Conservation (phyloP, 2,113 vertebrate species). For the Beaufortia kweichowensis region DNA sequence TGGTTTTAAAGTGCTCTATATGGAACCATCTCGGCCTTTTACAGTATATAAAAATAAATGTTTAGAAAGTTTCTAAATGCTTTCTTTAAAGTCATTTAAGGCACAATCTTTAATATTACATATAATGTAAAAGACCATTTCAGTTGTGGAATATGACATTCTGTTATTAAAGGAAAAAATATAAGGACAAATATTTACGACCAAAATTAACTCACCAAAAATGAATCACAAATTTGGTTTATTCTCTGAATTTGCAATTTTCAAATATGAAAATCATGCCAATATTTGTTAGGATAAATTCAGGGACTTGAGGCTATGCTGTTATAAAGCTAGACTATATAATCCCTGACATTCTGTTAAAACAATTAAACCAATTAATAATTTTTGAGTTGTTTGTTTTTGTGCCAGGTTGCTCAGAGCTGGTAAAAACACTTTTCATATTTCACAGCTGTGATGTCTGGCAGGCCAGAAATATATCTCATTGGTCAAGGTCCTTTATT, state of each 20-base stretch:
- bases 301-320: conserved; percentile 37
- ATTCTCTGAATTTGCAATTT: neutral
- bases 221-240: neutral
- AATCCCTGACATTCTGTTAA: neutral
- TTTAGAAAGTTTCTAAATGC: conserved; percentile 14
- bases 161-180: neutral
- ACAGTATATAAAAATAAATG: neutral
- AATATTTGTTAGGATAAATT: neutral
- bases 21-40: conserved; percentile 33
- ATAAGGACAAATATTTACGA: neutral
- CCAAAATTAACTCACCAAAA: neutral
- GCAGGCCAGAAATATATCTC: conserved; percentile 70
- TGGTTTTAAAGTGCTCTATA: conserved; percentile 14
- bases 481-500: conserved; percentile 21
- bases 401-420: conserved; percentile 16
- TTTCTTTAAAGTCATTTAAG: conserved; percentile 38
- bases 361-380: conserved; percentile 8
- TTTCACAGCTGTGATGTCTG: conserved; percentile 59
- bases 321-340: conserved; percentile 39
- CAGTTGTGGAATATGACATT: neutral
- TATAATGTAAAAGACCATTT: conserved; percentile 2
- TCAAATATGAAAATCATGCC: neutral
- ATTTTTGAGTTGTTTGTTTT: conserved; percentile 16
- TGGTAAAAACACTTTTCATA: conserved; percentile 6
- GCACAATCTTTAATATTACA: conserved; percentile 25